Evolutionary conservation across 2,888 invertebrate genomes (phyloP).

Genomic region (Scaptomyza tumidula): DNA sequence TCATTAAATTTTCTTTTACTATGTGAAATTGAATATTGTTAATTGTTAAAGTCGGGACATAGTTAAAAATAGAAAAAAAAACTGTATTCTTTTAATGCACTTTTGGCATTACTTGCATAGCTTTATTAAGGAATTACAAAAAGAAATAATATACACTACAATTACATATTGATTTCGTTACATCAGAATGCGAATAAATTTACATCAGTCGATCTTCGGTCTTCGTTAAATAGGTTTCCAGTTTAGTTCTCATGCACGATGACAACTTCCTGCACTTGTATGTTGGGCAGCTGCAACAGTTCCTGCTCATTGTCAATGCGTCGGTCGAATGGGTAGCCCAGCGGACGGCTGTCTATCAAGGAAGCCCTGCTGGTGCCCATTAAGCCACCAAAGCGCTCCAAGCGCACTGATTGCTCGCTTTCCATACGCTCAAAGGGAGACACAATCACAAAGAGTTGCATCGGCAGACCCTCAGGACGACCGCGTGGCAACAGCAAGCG

Average conservation of each 20-base stretch:
- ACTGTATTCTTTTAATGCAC: conserved; percentile 44
- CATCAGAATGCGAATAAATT: neutral
- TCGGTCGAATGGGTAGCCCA: conserved; percentile 77
- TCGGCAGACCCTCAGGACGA: conserved; percentile 86
- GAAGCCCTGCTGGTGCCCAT: conserved; percentile 59
- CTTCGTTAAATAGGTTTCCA: neutral
- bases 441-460: conserved; percentile 87
- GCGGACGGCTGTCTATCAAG: conserved; percentile 62
- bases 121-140: conserved; percentile 52
- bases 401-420: conserved; percentile 1
- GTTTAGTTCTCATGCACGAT: conserved; percentile 71
- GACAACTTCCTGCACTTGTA: conserved; percentile 70
- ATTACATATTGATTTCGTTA: conserved; percentile 25
- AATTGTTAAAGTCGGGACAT: no score
- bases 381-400: conserved; percentile 40
- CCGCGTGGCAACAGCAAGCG: conserved; percentile 88
- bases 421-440: conserved; percentile 83
- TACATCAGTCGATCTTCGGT: conserved; percentile 6
- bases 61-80: no score
- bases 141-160: conserved; percentile 7
- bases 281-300: conserved; percentile 64
- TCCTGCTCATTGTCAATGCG: conserved; percentile 59
- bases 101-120: conserved; percentile 62
- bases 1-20: neutral
- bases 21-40: no score